Evolutionary conservation across 2,797 vertebrate species (phyloP).

Genomic region (Tadarida brasiliensis): DNA sequence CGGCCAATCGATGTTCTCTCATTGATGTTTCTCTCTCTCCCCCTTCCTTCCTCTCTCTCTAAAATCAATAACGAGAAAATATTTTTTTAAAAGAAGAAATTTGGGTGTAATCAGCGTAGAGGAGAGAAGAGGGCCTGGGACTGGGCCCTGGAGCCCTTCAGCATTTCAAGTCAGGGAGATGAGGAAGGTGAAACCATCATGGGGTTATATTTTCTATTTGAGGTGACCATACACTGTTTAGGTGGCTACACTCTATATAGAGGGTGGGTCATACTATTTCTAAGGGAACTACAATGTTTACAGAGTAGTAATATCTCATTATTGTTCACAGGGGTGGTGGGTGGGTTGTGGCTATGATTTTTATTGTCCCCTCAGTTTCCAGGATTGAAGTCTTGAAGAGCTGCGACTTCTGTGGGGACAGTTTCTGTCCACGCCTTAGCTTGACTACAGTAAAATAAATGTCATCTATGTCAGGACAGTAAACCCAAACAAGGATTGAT

Average conservation of each 20-base stretch:
- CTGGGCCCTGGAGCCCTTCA: neutral
- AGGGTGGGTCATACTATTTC: neutral
- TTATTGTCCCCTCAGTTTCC: neutral
- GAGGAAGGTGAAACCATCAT: neutral
- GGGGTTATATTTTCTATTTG: neutral
- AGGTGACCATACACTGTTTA: neutral
- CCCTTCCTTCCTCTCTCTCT: no score
- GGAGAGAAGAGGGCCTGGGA: neutral
- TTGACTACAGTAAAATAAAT: conserved; percentile 3
- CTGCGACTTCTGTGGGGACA: neutral
- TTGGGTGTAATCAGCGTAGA: neutral
- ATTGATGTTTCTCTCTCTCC: no score
- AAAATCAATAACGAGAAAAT: no score
- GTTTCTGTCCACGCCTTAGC: neutral
- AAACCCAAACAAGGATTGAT: conserved; percentile 10
- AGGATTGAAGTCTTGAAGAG: neutral
- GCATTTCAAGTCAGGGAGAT: neutral
- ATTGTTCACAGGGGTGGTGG: neutral
- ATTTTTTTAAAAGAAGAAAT: neutral
- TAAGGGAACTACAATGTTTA: neutral
- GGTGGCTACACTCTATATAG: neutral
- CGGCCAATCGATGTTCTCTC: no score
- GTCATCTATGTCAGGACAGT: conserved; percentile 12
- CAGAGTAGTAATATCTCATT: neutral
- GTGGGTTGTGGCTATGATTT: neutral